Conservation (phyloP, 2,888 invertebrate species). For the Branchinecta sandiegonensis region DNA sequence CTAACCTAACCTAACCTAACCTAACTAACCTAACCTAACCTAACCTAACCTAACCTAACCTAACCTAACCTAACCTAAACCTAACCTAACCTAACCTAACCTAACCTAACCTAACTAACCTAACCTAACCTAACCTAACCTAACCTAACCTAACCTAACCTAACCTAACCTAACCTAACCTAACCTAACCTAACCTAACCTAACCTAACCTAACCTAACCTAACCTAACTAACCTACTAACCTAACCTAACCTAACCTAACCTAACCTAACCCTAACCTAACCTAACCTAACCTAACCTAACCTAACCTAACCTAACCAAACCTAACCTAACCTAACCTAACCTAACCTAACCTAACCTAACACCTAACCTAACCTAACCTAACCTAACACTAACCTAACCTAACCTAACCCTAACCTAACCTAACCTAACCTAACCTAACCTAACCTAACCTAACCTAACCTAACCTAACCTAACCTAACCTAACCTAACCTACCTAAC, state of each 20-base stretch:
- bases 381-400: background rate
- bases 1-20: constrained; percentile 26
- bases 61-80: background rate
- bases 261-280: background rate
- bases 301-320: constrained; percentile 23
- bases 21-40: constrained; percentile 18
- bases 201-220: constrained; percentile 26
- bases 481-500: background rate
- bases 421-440: constrained; percentile 11
- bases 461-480: background rate
- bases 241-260: constrained; percentile 11
- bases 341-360: constrained; percentile 17
- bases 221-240: constrained; percentile 24
- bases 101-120: background rate
- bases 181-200: constrained; percentile 22
- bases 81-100: constrained; percentile 4
- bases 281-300: constrained; percentile 24
- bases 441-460: background rate
- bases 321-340: constrained; percentile 24
- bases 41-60: constrained; percentile 3
- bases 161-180: constrained; percentile 25
- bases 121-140: background rate
- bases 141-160: constrained; percentile 10
- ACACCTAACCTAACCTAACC: constrained; percentile 11
- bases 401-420: background rate